Conservation (phyloP, 2,888 invertebrate genomes). For the Aphidius colemani region DNA sequence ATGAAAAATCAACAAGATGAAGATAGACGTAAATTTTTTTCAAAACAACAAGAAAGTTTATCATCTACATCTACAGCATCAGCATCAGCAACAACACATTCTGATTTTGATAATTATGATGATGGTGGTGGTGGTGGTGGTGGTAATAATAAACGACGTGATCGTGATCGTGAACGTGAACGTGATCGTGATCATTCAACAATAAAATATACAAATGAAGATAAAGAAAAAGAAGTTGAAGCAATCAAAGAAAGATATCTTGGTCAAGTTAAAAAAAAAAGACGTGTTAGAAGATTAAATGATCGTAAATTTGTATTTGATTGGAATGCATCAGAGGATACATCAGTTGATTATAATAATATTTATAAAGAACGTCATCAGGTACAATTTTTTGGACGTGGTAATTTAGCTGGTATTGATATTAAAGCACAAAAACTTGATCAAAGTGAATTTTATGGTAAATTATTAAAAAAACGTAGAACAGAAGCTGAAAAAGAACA, state of each 20-base stretch:
- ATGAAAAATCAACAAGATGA: constrained; percentile 75
- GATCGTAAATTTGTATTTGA: constrained; percentile 99
- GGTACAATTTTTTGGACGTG: constrained; percentile 97
- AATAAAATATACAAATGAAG: constrained; percentile 68
- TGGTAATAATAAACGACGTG: constrained; percentile 48
- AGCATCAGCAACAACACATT: constrained; percentile 19
- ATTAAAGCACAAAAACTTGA: constrained; percentile 95
- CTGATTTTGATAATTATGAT: constrained; percentile 9
- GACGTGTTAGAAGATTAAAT: constrained; percentile 89
- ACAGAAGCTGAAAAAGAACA: constrained; percentile 97
- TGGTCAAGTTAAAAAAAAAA: constrained; percentile 90
- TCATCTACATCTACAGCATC: neutral
- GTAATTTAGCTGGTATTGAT: constrained; percentile 97
- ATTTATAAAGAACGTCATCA: constrained; percentile 96
- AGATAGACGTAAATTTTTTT: constrained; percentile 58
- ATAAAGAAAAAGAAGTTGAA: constrained; percentile 90
- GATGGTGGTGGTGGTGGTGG: too few species aligned
- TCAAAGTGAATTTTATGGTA: constrained; percentile 96
- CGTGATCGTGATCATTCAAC: constrained; percentile 46
- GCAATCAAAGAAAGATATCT: constrained; percentile 96
- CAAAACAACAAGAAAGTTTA: constrained; percentile 45
- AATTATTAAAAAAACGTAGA: constrained; percentile 89
- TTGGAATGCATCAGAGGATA: constrained; percentile 99
- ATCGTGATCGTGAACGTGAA: constrained; percentile 56
- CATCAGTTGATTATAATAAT: constrained; percentile 95